A percentile compares a stretch with the other conserved stretches of the same genome.
phyloP scores from a whole-genome alignment of 1,140 invertebrate species.

The Sarcophaga peregrina region DNA sequence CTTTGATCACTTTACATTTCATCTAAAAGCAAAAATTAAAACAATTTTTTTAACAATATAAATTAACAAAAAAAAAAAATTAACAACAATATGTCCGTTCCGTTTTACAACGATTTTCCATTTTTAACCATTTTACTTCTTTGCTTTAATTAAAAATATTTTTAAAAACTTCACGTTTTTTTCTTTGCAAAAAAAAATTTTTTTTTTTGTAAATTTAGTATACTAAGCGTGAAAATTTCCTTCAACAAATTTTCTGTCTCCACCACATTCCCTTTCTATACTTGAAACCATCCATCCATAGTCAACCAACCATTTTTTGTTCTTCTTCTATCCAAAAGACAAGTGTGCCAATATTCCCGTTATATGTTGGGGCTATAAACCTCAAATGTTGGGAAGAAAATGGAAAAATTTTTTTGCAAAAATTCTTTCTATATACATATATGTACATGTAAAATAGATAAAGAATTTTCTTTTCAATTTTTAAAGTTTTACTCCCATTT shows the following conservation, averaged over 20 bases:
- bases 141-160: too few species aligned
- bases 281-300: neutral
- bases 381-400: neutral
- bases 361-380: conserved; percentile 34
- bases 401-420: neutral
- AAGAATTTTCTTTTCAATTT: neutral
- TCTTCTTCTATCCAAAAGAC: neutral
- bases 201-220: conserved; percentile 11
- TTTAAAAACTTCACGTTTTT: neutral
- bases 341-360: conserved; percentile 39
- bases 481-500: neutral
- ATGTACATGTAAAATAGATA: neutral
- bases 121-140: too few species aligned
- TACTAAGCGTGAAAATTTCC: conserved; percentile 37
- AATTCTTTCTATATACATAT: conserved; percentile 5
- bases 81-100: neutral
- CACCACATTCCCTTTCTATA: conserved; percentile 30
- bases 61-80: neutral
- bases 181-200: neutral
- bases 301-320: too few species aligned
- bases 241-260: conserved; percentile 32
- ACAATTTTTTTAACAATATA: neutral
- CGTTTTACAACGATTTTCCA: neutral
- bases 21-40: neutral
- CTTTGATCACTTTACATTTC: conserved; percentile 15